These are phyloP conservation scores for Labroides dimidiatus DNA, from an alignment of 2,797 vertebrate species.

Conservation along the genomic window DNA sequence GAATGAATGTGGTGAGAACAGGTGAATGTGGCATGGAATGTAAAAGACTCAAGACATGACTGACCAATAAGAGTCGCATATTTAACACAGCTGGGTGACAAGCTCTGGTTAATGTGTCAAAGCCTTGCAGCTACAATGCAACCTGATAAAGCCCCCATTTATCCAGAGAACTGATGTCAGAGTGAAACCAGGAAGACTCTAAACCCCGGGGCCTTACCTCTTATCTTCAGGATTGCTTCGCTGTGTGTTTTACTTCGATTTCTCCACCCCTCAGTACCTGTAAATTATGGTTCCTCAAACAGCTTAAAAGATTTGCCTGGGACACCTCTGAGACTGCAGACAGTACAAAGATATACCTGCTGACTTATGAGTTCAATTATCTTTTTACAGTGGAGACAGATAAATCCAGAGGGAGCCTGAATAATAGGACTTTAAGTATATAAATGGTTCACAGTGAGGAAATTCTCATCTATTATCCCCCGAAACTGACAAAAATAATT, in stretches of 20 bases:
- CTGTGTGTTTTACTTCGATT: slow-evolving; percentile 17
- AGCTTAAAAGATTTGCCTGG: slow-evolving; percentile 26
- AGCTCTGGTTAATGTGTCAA: neutral
- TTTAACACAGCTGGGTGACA: too few relatives aligned
- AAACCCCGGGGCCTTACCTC: slow-evolving; percentile 17
- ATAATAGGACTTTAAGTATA: slow-evolving; percentile 55
- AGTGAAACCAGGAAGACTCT: neutral
- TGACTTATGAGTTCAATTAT: slow-evolving; percentile 69
- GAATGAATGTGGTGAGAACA: too few relatives aligned
- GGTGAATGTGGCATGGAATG: too few relatives aligned
- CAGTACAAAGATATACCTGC: slow-evolving; percentile 23
- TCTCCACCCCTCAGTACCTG: slow-evolving; percentile 26
- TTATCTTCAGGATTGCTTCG: slow-evolving; percentile 26
- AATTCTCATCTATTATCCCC: slow-evolving; percentile 50
- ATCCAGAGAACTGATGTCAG: neutral
- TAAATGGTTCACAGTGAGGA: slow-evolving; percentile 39
- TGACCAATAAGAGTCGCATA: too few relatives aligned
- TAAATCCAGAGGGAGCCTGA: slow-evolving; percentile 51
- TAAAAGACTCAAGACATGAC: too few relatives aligned
- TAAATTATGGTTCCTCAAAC: slow-evolving; percentile 37
- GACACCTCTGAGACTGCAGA: slow-evolving; percentile 27
- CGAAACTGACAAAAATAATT: slow-evolving; percentile 52
- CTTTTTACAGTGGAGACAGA: slow-evolving; percentile 45
- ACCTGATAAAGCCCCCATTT: neutral
- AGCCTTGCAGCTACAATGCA: neutral